These are phyloP conservation scores for Clistopyga incitator DNA, from an alignment of 2,888 invertebrate species.

Conservation along the genomic window DNA sequence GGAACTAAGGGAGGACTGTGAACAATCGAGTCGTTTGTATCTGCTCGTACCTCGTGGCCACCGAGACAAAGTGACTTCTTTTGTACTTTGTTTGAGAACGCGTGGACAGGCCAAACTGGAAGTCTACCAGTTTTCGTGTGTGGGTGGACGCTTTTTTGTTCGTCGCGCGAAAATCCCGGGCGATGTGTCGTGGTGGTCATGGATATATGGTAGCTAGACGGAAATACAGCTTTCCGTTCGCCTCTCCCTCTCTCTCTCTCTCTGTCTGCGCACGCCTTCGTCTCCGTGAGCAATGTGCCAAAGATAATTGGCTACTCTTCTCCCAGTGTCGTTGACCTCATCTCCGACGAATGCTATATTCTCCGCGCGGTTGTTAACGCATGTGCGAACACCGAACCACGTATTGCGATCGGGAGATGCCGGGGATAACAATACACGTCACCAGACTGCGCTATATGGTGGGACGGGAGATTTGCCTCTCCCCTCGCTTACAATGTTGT, in stretches of 20 bases:
- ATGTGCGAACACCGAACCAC: neutral
- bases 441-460: too few species aligned
- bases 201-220: constrained; percentile 1
- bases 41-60: constrained; percentile 35
- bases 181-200: neutral
- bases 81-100: constrained; percentile 38
- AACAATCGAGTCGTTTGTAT: constrained; percentile 60
- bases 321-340: constrained; percentile 37
- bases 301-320: constrained; percentile 46
- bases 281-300: constrained; percentile 36
- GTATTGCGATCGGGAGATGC: constrained; percentile 13
- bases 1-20: constrained; percentile 30
- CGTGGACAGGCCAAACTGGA: neutral
- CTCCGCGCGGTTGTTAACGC: neutral
- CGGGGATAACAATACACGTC: constrained; percentile 7
- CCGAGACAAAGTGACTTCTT: constrained; percentile 55
- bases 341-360: constrained; percentile 5
- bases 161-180: neutral
- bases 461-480: constrained; percentile 7
- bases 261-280: neutral
- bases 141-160: neutral
- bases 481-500: neutral
- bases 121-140: neutral
- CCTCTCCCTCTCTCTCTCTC: too few species aligned
- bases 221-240: constrained; percentile 3